Percentiles rank a stretch among this genome's conserved stretches.
phyloP scores from a whole-genome alignment of 2,888 invertebrate genomes.

The Dichetophora obliterata region DNA sequence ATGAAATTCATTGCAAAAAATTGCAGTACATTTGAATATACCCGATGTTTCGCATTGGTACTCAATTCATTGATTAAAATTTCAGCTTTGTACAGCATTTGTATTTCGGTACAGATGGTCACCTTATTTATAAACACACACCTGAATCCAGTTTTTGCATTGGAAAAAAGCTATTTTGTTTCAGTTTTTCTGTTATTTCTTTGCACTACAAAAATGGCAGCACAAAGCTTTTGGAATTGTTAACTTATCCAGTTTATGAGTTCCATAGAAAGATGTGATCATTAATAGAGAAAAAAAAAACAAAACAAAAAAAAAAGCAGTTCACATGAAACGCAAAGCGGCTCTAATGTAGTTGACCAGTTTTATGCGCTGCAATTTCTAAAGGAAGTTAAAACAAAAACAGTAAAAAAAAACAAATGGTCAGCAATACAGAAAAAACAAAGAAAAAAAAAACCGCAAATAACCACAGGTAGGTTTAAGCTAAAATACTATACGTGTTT shows the following conservation, averaged over 20 bases:
- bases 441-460: neutral
- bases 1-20: no score
- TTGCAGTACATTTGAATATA: no score
- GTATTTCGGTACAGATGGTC: no score
- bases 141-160: no score
- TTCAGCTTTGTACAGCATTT: no score
- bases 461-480: neutral
- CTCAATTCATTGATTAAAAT: no score
- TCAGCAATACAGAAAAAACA: neutral
- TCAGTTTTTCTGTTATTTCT: no score
- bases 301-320: neutral
- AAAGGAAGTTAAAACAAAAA: neutral
- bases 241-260: neutral
- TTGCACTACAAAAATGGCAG: neutral
- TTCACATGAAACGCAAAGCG: constrained; percentile 11
- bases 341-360: constrained; percentile 31
- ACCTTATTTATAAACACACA: no score
- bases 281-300: neutral
- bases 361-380: constrained; percentile 18
- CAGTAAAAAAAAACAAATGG: neutral
- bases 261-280: constrained; percentile 15
- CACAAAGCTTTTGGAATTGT: neutral
- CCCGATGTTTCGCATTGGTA: no score
- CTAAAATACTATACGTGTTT: neutral
- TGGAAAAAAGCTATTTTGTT: no score